phyloP scores from a whole-genome alignment of 2,888 invertebrate genomes.

The Temnothorax unifasciatus region DNA sequence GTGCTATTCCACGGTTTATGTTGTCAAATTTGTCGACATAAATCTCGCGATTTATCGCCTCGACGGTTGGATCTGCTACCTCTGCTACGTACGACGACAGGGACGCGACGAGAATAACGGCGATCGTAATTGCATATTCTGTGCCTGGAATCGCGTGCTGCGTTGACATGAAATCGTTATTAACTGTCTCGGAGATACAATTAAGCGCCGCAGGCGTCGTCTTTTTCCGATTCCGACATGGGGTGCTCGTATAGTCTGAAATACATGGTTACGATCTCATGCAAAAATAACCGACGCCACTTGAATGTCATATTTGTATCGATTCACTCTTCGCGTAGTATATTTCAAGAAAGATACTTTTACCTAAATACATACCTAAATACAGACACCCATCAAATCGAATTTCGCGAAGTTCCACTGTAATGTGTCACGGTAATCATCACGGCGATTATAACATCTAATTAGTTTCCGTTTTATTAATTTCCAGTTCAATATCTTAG shows the following conservation, averaged over 20 bases:
- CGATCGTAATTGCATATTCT: constrained; percentile 50
- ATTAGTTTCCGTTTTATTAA: neutral
- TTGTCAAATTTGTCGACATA: constrained; percentile 55
- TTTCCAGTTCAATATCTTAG: neutral
- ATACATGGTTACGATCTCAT: constrained; percentile 33
- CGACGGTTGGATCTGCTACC: constrained; percentile 30
- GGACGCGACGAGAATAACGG: constrained; percentile 50
- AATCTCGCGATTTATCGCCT: constrained; percentile 54
- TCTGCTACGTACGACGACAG: constrained; percentile 29
- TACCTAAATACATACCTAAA: constrained; percentile 47
- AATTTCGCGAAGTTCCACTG: neutral
- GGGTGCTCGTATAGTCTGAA: neutral
- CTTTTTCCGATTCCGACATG: constrained; percentile 31
- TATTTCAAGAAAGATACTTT: constrained; percentile 16
- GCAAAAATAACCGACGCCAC: constrained; percentile 40
- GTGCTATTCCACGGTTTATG: constrained; percentile 42
- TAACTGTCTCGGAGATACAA: constrained; percentile 36
- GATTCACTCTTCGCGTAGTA: constrained; percentile 22
- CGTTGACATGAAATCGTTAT: constrained; percentile 52
- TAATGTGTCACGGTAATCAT: neutral
- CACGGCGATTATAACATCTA: neutral
- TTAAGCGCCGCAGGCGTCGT: constrained; percentile 30
- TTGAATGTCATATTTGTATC: constrained; percentile 48
- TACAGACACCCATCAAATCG: constrained; percentile 25
- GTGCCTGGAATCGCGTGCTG: constrained; percentile 13